Evolutionary conservation across 2,888 invertebrate species (phyloP).

Genomic region (Spilosoma lubricipeda): DNA sequence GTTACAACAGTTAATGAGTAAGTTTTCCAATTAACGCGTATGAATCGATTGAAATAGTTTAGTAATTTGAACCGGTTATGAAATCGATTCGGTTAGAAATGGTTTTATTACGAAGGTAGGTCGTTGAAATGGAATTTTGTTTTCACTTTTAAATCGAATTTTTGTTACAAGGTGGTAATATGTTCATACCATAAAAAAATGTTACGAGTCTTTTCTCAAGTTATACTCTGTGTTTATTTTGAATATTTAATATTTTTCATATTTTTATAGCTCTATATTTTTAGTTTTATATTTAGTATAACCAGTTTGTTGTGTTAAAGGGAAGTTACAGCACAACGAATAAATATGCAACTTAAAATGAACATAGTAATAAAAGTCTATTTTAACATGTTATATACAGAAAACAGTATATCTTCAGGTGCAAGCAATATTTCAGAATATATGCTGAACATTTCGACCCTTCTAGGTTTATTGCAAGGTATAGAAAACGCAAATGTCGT

Average conservation of each 20-base stretch:
- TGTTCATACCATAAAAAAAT: no score
- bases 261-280: background rate
- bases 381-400: background rate
- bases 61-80: slow-evolving; percentile 25
- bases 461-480: no score
- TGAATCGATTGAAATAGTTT: slow-evolving; percentile 23
- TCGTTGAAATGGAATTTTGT: slow-evolving; percentile 25
- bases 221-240: background rate
- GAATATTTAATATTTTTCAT: no score
- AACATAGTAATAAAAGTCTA: no score
- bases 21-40: slow-evolving; percentile 1
- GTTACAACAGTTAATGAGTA: slow-evolving; percentile 18
- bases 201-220: background rate
- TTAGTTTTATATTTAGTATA: background rate
- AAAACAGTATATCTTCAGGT: background rate
- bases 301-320: no score
- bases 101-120: slow-evolving; percentile 14
- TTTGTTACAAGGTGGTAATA: background rate
- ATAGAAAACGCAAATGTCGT: background rate
- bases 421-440: background rate
- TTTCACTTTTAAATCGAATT: slow-evolving; percentile 23
- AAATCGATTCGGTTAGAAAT: slow-evolving; percentile 28
- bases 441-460: background rate
- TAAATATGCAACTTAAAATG: no score
- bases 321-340: no score